Base-by-base conservation (phyloP, 1,140 invertebrate species). In the Galleria mellonella region DNA sequence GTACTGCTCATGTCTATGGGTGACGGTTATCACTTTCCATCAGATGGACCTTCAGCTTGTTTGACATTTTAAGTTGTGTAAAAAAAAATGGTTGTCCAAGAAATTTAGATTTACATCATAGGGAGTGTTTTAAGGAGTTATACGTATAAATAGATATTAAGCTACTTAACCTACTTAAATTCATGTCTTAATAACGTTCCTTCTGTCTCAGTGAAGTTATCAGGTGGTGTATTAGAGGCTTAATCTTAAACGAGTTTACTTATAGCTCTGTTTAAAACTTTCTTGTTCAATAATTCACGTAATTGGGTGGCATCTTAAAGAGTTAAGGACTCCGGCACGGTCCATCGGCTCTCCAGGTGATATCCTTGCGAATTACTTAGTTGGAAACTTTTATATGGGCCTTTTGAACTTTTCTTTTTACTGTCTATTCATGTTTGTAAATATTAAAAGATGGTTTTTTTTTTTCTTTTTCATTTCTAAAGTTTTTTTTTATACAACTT, bases 221-320 rank as follows among this genome's bases (percentile, higher is more conserved):
- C 51, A 54, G 51, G 55, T 59, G 51, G 37, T 49, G 50, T 43
- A 47, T 44, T 47, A 40, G 44, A 35, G 15, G 32, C 41, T 59
- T 55, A 59, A 55, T 55, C 38, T 59, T 59, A 55, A 55, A 59
- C 32, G 44, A 59, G 56, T 47, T 55, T 51, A 47, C 51, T 44
- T 49, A 36, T 43, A 33, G 32, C 30, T 32, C 32, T 49, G 30
- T 39, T 51, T 36, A 27, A 49, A 52, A 48, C 17, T 52, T 57
- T 30, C 43, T 27, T 29, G 35, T 43, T 38, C 40, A 45, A 55
- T 55, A 47, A 51, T 51, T 51, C 53, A 43, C 37, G 40, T 40
- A 55, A 55, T 55, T 51, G 47, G 48, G 28, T 31, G 30, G 43
- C 36, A 29, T 39, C 32, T 33, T 43, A 44, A 43, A 35, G 32